Evolutionary conservation across 2,797 vertebrate genomes (phyloP).

Genomic region (Ptychadena robeensis): DNA sequence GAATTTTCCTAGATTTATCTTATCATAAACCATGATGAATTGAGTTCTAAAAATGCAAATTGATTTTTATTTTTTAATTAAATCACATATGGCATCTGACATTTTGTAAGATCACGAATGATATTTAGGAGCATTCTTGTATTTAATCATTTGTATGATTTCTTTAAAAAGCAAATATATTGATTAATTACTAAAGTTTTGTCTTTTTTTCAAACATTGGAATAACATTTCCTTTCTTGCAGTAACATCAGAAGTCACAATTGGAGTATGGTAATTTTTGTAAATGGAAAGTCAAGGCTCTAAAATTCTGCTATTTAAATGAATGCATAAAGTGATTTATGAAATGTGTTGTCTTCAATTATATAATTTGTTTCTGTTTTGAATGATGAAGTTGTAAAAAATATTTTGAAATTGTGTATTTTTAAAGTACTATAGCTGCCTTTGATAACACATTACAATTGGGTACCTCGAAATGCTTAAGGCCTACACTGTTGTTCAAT

Average conservation of each 20-base stretch:
- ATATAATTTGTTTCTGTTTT: neutral
- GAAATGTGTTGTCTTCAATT: neutral
- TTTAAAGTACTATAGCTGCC: neutral
- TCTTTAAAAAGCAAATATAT: slow-evolving; percentile 38
- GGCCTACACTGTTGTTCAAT: neutral
- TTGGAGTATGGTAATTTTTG: slow-evolving; percentile 28
- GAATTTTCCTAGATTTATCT: slow-evolving; percentile 46
- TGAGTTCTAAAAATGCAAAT: slow-evolving; percentile 56
- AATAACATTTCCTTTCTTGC: neutral
- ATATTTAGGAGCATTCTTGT: slow-evolving; percentile 47
- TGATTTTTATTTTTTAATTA: slow-evolving; percentile 57
- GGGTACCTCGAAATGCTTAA: neutral
- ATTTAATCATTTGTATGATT: slow-evolving; percentile 36
- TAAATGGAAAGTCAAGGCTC: neutral
- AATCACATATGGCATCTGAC: slow-evolving; percentile 59
- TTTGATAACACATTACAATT: neutral
- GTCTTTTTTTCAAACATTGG: neutral
- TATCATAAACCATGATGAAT: slow-evolving; percentile 50
- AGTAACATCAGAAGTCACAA: slow-evolving; percentile 21
- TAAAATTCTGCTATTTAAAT: neutral
- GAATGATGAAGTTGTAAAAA: neutral
- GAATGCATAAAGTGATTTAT: slow-evolving; percentile 19
- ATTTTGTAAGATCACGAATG: slow-evolving; percentile 47
- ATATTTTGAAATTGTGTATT: neutral
- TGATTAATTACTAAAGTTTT: slow-evolving; percentile 41